Evolutionary conservation across 2,888 invertebrate genomes (phyloP), one percentile per base, ranked within the genome.

Genomic region (Raillietiella orientalis): DNA sequence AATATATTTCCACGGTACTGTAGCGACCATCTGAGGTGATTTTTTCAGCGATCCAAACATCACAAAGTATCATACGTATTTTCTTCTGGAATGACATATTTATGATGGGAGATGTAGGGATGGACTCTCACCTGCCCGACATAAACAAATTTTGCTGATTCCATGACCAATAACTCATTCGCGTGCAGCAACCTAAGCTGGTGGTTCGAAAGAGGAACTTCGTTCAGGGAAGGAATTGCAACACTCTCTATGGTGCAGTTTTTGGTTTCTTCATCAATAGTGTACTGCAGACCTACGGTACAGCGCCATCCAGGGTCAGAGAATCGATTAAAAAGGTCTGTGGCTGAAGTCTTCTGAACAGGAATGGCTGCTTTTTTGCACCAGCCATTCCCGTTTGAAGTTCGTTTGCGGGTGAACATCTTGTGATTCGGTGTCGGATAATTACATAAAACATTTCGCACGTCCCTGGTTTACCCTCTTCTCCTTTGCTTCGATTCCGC

Each of bases 231-330:
- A 5, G 32, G 30, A 12, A 31, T 15, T 3, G 37, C 37, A 22
- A 38, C 38, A 10, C 33, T 30, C 17, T 35, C 33, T 17, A 38
- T 33, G 27, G 32, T 34, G 29, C 38, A 38, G 25, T 38, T 38
- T 4, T 30, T 29, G 10, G 26, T 35, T 23, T 29, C 31, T 24
- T 37, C 35, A 23, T 36, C 35, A 21, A 38, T 38, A 28, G 32
- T 32, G 24, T 37, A 38, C 28, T 37, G 37, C 13, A 38, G 32
- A 3, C 37, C 37, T 37, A 17, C n/a, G 19, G n/a, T n/a, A n/a
- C n/a, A n/a, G n/a, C n/a, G n/a, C n/a, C n/a, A n/a, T n/a, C n/a
- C n/a, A n/a, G n/a, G n/a, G n/a, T n/a, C n/a, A n/a, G n/a, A n/a
- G n/a, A n/a, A n/a, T n/a, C n/a, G n/a, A n/a, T n/a, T n/a, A n/a